Base-by-base conservation (phyloP, 2,888 invertebrate species). In the Chaetogeoica ovagalla region DNA sequence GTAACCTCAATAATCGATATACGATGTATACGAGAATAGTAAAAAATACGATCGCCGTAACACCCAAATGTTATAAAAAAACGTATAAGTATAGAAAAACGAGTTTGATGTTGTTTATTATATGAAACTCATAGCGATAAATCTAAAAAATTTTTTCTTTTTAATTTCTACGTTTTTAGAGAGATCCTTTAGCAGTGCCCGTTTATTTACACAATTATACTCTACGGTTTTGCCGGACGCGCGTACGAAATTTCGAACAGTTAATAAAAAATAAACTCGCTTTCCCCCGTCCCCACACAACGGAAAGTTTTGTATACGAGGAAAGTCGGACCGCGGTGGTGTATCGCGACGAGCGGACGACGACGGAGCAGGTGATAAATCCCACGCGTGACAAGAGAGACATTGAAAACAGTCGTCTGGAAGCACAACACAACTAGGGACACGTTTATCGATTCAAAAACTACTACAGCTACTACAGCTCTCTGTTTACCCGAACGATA, bases 381-480 rank as follows among this genome's bases (percentile, higher is more conserved):
- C 52, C 60, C 70, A 69, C 77, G 69, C 77, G 69, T 77, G 77
- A 77, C 77, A 62, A 69, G n/a, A n/a, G n/a, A n/a, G 77, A 77
- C 69, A 70, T 62, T 55, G 76, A 69, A 77, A 69, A 43, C n/a
- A 62, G 60, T 52, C 9, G 63, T 77, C 39, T 70, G 30, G 43
- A 57, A 68, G 23, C 59, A 69, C 62, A 77, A 4, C 30, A 30
- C 1, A 30, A 30, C n/a, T n/a, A n/a, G n/a, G n/a, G n/a, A 77
- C 77, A 69, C 55, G 68, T 55, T 69, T 70, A 77, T 69, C 62
- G 37, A 43, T 66, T 75, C 59, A 66, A 30, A 30, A 75, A n/a
- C 66, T 68, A 30, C n/a, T n/a, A n/a, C n/a, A n/a, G n/a, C n/a
- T 30, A 30, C 30, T 30, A 30, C 30, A 30, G 19, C 39, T 43